phyloP scores from a whole-genome alignment of 2,113 vertebrate genomes.

The Dendrocopos noguchii region DNA sequence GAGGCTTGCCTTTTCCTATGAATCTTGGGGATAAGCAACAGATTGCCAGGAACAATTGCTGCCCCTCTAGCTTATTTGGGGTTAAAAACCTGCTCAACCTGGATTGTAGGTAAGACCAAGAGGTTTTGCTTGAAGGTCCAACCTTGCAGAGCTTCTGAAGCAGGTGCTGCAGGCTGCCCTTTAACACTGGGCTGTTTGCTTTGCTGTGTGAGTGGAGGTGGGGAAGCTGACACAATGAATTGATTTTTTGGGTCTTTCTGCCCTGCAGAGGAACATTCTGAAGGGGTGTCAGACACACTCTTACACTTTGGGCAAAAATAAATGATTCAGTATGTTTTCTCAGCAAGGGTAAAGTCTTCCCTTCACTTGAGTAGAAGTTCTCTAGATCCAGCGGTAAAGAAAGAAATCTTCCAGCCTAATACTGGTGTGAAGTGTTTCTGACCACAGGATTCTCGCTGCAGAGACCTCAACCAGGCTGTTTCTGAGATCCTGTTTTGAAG shows the following conservation, averaged over 20 bases:
- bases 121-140: neutral
- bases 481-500: neutral
- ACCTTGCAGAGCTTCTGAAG: neutral
- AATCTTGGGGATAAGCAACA: neutral
- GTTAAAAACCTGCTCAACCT: neutral
- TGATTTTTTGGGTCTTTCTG: neutral
- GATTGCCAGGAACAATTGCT: neutral
- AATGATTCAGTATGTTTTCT: accelerated
- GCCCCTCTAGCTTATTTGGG: neutral
- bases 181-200: neutral
- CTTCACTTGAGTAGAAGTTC: neutral
- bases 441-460: neutral
- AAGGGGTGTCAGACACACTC: neutral
- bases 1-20: neutral
- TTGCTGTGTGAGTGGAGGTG: neutral
- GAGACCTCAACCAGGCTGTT: neutral
- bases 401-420: neutral
- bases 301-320: neutral
- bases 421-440: neutral
- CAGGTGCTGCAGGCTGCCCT: neutral
- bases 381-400: neutral
- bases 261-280: neutral
- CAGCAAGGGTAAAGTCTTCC: neutral
- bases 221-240: neutral
- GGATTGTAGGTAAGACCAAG: neutral